phyloP scores from a whole-genome alignment of 2,113 vertebrate genomes.

The Malurus melanocephalus region DNA sequence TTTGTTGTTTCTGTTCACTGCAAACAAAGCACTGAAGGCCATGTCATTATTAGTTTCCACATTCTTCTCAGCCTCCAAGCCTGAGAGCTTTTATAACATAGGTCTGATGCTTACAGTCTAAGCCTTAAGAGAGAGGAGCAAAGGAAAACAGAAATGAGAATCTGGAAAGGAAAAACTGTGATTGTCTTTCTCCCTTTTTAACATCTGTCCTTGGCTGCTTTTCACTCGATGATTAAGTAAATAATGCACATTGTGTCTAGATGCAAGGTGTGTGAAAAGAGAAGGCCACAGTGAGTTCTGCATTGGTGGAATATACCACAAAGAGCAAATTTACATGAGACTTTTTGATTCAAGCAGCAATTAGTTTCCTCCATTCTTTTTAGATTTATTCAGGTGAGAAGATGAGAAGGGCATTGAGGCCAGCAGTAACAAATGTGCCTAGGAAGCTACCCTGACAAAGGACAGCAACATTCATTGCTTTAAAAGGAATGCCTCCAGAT shows the following conservation, averaged over 20 bases:
- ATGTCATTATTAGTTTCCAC: conserved; percentile 51
- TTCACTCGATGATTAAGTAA: conserved; percentile 13
- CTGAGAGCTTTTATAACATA: conserved; percentile 35
- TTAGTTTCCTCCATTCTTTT: conserved; percentile 30
- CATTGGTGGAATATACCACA: neutral
- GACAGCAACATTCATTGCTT: neutral
- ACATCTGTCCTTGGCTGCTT: conserved; percentile 26
- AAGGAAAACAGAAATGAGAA: conserved; percentile 36
- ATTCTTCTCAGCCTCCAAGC: conserved; percentile 38
- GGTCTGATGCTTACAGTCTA: neutral
- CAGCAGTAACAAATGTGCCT: neutral
- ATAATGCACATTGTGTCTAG: neutral
- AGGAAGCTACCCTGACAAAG: conserved; percentile 5
- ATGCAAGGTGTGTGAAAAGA: neutral
- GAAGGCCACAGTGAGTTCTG: neutral
- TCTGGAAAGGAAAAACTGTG: neutral
- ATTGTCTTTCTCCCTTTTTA: conserved; percentile 27
- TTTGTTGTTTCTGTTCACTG: conserved; percentile 43
- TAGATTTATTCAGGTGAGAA: conserved; percentile 37
- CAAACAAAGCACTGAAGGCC: conserved; percentile 59
- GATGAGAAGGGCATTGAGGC: conserved; percentile 6
- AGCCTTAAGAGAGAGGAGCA: conserved; percentile 22
- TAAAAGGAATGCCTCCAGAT: neutral
- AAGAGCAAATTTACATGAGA: conserved; percentile 30
- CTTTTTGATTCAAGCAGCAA: conserved; percentile 35